Percentiles rank a stretch among this genome's conserved stretches.
Evolutionary conservation across 2,797 vertebrate species (phyloP).

Genomic region (Neostethus bicornis): DNA sequence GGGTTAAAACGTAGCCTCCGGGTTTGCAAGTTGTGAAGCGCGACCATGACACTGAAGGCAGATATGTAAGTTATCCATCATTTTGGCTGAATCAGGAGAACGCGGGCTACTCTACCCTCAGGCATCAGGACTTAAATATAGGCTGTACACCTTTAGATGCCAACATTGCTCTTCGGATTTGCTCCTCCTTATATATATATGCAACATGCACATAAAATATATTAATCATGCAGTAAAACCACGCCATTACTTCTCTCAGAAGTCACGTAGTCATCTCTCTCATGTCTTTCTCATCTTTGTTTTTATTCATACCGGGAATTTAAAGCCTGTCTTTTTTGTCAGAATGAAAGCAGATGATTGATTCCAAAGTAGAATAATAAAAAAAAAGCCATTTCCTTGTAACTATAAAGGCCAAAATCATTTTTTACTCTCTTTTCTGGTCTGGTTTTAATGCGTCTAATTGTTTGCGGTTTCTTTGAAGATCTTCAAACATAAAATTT

Average conservation of each 20-base stretch:
- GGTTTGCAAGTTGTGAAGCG: conserved; percentile 9
- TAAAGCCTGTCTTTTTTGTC: conserved; percentile 16
- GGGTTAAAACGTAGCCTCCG: conserved; percentile 31
- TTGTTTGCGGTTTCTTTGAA: conserved; percentile 2
- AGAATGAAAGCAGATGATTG: conserved; percentile 34
- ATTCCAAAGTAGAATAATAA: conserved; percentile 27
- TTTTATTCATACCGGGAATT: conserved; percentile 5
- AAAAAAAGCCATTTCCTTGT: conserved; percentile 21
- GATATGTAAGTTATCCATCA: conserved; percentile 53
- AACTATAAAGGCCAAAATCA: conserved; percentile 5
- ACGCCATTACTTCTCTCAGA: conserved; percentile 22
- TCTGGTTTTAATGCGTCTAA: background rate
- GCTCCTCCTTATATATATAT: conserved; percentile 20
- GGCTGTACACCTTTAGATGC: conserved; percentile 31
- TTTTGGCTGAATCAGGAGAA: conserved; percentile 66
- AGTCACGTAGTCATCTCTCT: conserved; percentile 6
- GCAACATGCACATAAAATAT: conserved; percentile 21
- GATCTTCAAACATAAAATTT: conserved; percentile 1
- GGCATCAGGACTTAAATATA: conserved; percentile 58
- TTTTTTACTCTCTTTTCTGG: background rate
- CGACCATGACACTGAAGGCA: conserved; percentile 28
- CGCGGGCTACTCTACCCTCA: conserved; percentile 50
- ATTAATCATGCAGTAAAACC: conserved; percentile 33
- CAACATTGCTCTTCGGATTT: conserved; percentile 18
- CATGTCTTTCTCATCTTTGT: conserved; percentile 8